These are phyloP conservation scores for Propsilocerus akamusi DNA, from an alignment of 1,140 invertebrate genomes.

Conservation along the genomic window DNA sequence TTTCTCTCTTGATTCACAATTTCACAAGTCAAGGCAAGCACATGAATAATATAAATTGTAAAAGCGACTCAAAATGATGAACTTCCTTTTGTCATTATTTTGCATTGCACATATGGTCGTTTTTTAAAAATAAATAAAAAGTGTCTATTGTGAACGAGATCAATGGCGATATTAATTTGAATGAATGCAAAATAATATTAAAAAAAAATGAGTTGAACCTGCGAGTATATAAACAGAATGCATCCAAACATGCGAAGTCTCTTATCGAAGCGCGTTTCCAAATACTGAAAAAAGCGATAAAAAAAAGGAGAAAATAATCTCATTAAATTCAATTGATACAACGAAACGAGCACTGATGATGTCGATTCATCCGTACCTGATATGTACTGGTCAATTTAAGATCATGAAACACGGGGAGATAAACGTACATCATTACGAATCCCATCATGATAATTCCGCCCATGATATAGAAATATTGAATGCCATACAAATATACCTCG, in stretches of 20 bases:
- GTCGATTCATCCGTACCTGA: conserved; percentile 36
- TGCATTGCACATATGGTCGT: too few species aligned
- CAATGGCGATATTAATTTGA: too few species aligned
- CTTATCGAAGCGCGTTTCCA: conserved; percentile 58
- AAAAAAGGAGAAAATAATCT: not conserved
- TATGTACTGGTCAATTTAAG: conserved; percentile 67
- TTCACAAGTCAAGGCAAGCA: too few species aligned
- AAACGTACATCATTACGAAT: conserved; percentile 47
- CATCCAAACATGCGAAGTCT: conserved; percentile 52
- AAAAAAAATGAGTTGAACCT: too few species aligned
- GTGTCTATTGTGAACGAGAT: too few species aligned
- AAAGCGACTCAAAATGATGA: conserved; percentile 25
- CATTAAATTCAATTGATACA: not conserved
- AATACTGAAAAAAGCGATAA: conserved; percentile 22
- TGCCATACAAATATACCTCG: conserved; percentile 67
- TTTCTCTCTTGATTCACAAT: too few species aligned
- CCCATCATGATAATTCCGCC: conserved; percentile 44
- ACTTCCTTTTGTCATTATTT: too few species aligned
- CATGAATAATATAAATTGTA: too few species aligned
- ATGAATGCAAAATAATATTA: too few species aligned
- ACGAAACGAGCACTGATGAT: conserved; percentile 7
- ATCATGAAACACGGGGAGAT: conserved; percentile 66
- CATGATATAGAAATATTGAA: conserved; percentile 47
- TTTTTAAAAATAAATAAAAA: too few species aligned
- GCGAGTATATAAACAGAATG: conserved; percentile 30